phyloP scores from a whole-genome alignment of 2,797 vertebrate genomes.

The Cyprinella venusta region DNA sequence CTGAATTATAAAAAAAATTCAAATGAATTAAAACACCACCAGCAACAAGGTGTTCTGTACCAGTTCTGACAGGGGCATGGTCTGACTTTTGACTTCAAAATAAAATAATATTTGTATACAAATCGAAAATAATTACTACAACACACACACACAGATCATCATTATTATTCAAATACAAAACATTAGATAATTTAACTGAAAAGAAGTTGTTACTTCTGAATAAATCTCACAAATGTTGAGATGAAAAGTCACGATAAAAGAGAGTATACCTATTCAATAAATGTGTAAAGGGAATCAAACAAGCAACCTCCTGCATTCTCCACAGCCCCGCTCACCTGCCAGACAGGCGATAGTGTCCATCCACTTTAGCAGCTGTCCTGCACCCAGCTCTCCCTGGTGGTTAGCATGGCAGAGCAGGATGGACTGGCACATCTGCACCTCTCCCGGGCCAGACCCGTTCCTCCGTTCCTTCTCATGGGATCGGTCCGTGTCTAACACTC shows the following conservation, averaged over 20 bases:
- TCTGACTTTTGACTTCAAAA: not conserved
- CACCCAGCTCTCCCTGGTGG: slow-evolving; percentile 87
- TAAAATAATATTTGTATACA: not conserved
- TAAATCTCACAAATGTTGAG: not conserved
- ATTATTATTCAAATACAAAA: not conserved
- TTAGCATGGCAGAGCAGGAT: slow-evolving; percentile 94
- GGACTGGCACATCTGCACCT: slow-evolving; percentile 97
- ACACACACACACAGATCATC: not conserved
- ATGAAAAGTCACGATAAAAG: not conserved
- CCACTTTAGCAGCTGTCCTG: slow-evolving; percentile 96
- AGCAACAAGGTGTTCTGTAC: not conserved
- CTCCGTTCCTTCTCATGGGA: slow-evolving; percentile 65
- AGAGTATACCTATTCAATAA: not conserved
- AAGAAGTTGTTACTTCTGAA: not conserved
- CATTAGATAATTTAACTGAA: not conserved
- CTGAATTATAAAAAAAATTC: not conserved
- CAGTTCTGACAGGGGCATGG: not conserved
- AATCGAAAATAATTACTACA: not conserved
- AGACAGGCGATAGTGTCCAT: slow-evolving; percentile 95
- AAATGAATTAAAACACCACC: not conserved
- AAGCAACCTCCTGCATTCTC: not conserved
- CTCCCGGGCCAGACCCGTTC: slow-evolving; percentile 81
- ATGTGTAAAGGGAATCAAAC: not conserved
- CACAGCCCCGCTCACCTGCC: slow-evolving; percentile 20
- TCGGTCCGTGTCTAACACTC: not conserved